phyloP scores from a whole-genome alignment of 2,113 vertebrate species.

The Terrapene triunguis region DNA sequence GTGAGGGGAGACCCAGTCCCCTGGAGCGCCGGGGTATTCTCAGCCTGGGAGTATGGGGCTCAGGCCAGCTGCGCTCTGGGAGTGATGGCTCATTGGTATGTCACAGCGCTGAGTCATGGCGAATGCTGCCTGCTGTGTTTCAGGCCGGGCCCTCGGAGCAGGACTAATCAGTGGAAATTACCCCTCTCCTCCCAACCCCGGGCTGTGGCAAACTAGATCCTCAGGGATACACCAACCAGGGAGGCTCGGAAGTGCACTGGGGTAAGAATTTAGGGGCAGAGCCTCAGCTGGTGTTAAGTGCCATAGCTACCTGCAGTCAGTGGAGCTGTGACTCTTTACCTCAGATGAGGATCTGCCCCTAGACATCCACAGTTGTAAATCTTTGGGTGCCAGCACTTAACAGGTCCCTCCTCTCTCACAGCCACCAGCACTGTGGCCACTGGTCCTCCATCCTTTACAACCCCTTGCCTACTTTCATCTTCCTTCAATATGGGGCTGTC shows the following conservation, averaged over 20 bases:
- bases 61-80: background rate
- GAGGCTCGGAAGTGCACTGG: background rate
- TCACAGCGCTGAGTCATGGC: background rate
- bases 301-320: background rate
- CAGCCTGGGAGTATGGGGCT: background rate
- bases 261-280: background rate
- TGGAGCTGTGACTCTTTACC: no score
- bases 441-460: background rate
- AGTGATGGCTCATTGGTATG: background rate
- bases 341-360: background rate
- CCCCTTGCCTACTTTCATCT: no score
- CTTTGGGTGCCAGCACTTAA: background rate
- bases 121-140: background rate
- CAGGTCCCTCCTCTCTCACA: background rate
- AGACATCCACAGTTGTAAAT: background rate
- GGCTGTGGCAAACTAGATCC: fast-evolving
- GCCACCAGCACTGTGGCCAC: background rate
- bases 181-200: background rate
- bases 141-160: background rate
- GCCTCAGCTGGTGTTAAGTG: background rate
- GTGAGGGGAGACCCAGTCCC: background rate
- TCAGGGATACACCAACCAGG: background rate
- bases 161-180: background rate
- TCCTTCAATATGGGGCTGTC: background rate
- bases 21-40: background rate